phyloP scores from a whole-genome alignment of 1,140 invertebrate genomes.

The Arctopsyche grandis region DNA sequence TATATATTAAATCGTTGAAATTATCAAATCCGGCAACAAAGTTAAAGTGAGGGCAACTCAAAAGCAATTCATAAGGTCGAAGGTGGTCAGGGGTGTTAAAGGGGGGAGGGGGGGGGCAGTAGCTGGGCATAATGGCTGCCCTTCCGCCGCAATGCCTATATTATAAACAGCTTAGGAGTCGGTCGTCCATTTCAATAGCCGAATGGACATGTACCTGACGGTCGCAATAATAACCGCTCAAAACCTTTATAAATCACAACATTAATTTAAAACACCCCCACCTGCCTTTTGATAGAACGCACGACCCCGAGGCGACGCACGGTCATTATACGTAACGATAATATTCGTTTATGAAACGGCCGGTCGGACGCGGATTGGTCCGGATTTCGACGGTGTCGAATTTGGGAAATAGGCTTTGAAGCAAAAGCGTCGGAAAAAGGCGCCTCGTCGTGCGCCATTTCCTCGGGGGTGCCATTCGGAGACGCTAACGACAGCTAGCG shows the following conservation, averaged over 20 bases:
- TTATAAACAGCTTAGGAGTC: conserved; percentile 52
- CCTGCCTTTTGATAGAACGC: too few species aligned
- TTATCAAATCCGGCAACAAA: conserved; percentile 32
- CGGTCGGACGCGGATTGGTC: background rate
- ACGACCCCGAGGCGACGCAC: background rate
- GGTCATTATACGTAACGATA: too few species aligned
- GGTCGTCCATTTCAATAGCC: conserved; percentile 49
- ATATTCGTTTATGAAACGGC: background rate
- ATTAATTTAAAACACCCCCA: conserved; percentile 43
- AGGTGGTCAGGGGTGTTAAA: background rate
- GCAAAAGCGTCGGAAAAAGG: background rate
- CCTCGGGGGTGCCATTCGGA: background rate
- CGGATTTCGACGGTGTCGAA: background rate
- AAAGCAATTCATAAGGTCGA: conserved; percentile 43
- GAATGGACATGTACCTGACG: conserved; percentile 48
- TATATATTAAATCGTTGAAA: conserved; percentile 23
- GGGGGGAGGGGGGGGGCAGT: background rate
- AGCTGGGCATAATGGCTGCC: conserved; percentile 29
- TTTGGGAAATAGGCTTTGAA: background rate
- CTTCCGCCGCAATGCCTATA: conserved; percentile 37
- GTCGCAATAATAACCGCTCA: conserved; percentile 46
- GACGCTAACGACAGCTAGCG: conserved; percentile 40
- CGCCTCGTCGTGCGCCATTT: background rate
- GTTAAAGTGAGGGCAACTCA: conserved; percentile 22
- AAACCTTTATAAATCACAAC: conserved; percentile 34